Conservation (phyloP, 2,888 invertebrate genomes). For the Automeris io region DNA sequence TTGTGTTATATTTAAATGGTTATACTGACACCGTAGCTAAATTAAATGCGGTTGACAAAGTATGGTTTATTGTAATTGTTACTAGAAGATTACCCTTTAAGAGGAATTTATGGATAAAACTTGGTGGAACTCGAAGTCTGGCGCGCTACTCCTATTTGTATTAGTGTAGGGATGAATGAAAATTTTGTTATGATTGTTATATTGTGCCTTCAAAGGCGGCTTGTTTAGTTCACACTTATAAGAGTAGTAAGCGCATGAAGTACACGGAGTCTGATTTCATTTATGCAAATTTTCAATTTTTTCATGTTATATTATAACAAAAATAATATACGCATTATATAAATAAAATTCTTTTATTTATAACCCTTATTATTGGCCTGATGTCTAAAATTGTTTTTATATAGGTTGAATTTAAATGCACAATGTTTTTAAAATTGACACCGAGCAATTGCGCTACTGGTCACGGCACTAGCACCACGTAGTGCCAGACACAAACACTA, state of each 20-base stretch:
- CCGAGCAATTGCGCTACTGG: too few relatives aligned
- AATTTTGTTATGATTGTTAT: slow-evolving; percentile 41
- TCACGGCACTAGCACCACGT: too few relatives aligned
- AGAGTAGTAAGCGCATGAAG: slow-evolving; percentile 42
- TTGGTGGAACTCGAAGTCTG: slow-evolving; percentile 16
- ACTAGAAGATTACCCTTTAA: slow-evolving; percentile 5
- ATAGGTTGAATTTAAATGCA: too few relatives aligned
- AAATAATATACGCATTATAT: slow-evolving; percentile 72
- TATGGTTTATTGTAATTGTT: slow-evolving; percentile 14
- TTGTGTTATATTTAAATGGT: slow-evolving; percentile 20
- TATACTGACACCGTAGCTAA: slow-evolving; percentile 5
- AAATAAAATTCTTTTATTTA: slow-evolving; percentile 35
- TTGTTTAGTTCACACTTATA: slow-evolving; percentile 40
- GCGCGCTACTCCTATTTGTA: slow-evolving; percentile 43
- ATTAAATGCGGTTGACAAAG: neutral
- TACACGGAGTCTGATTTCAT: slow-evolving; percentile 48
- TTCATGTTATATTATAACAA: slow-evolving; percentile 69
- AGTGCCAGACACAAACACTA: too few relatives aligned
- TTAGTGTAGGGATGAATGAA: slow-evolving; percentile 42
- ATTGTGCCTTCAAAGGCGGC: slow-evolving; percentile 45
- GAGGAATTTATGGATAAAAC: slow-evolving; percentile 2
- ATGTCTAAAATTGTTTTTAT: neutral
- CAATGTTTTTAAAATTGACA: too few relatives aligned
- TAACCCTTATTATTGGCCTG: too few relatives aligned
- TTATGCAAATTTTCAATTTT: slow-evolving; percentile 71